Evolutionary conservation across 2,797 vertebrate species (phyloP).

Genomic region (Enteromius argenteus): DNA sequence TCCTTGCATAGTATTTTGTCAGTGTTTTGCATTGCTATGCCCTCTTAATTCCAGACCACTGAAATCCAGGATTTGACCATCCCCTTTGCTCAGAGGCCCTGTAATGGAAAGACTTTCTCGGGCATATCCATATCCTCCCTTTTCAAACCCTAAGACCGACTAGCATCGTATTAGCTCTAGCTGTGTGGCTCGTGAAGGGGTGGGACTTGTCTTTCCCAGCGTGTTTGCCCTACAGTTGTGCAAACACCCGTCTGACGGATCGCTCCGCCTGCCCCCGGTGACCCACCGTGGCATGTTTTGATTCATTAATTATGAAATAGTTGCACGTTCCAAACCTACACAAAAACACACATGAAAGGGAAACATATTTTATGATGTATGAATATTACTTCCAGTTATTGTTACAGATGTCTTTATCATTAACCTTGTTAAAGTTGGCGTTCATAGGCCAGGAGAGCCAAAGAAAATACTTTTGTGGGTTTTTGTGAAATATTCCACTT

Average conservation of each 20-base stretch:
- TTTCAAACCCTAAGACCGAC: slow-evolving; percentile 21
- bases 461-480: slow-evolving; percentile 75
- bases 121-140: slow-evolving; percentile 45
- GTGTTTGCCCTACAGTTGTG: slow-evolving; percentile 57
- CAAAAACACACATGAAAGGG: slow-evolving; percentile 56
- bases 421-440: slow-evolving; percentile 78
- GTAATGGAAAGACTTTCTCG: slow-evolving; percentile 58
- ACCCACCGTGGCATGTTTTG: slow-evolving; percentile 51
- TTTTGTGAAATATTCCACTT: slow-evolving; percentile 75
- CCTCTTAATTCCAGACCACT: slow-evolving; percentile 23
- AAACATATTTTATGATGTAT: slow-evolving; percentile 62
- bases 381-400: slow-evolving; percentile 64
- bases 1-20: background rate
- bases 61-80: slow-evolving; percentile 32
- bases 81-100: slow-evolving; percentile 19
- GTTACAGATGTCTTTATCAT: slow-evolving; percentile 74
- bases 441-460: slow-evolving; percentile 72
- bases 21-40: slow-evolving; percentile 20
- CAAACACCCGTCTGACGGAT: slow-evolving; percentile 57
- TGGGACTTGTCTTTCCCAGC: slow-evolving; percentile 37
- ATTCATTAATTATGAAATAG: slow-evolving; percentile 64
- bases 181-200: slow-evolving; percentile 25
- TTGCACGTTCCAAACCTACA: slow-evolving; percentile 43
- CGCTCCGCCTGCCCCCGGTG: slow-evolving; percentile 45
- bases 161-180: slow-evolving; percentile 48